These are phyloP conservation scores for Eulithis testata DNA, from an alignment of 2,888 invertebrate species.

Conservation along the genomic window DNA sequence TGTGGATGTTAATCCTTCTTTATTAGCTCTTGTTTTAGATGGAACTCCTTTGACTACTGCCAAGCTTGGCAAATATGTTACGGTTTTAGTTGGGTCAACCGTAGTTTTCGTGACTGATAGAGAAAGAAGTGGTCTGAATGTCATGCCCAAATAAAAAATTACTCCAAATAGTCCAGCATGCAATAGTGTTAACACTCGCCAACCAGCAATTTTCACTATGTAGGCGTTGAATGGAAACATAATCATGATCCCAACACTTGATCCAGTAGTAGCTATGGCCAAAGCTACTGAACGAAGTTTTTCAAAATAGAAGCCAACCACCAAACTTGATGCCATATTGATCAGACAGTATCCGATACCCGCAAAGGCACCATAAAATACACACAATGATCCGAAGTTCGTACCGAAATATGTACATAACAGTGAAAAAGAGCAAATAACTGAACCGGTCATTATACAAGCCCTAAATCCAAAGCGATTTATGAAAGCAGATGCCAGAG, in stretches of 20 bases:
- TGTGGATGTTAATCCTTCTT: slow-evolving; percentile 47
- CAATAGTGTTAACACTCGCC: slow-evolving; percentile 67
- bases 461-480: slow-evolving; percentile 77
- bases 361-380: slow-evolving; percentile 66
- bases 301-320: slow-evolving; percentile 80
- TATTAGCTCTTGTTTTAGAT: slow-evolving; percentile 45
- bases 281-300: slow-evolving; percentile 67
- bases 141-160: slow-evolving; percentile 68
- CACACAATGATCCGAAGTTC: slow-evolving; percentile 54
- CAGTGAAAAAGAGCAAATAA: slow-evolving; percentile 61
- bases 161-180: slow-evolving; percentile 69
- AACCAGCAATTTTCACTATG: slow-evolving; percentile 63
- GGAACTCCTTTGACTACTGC: slow-evolving; percentile 47
- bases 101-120: slow-evolving; percentile 63
- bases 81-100: slow-evolving; percentile 67
- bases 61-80: slow-evolving; percentile 73
- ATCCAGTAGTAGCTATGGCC: slow-evolving; percentile 65
- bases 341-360: slow-evolving; percentile 71
- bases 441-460: slow-evolving; percentile 69
- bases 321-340: slow-evolving; percentile 64
- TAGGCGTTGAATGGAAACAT: slow-evolving; percentile 67
- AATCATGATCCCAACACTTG: slow-evolving; percentile 69
- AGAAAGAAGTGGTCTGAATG: slow-evolving; percentile 68
- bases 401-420: slow-evolving; percentile 65
- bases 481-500: slow-evolving; percentile 71